phyloP scores from a whole-genome alignment of 2,113 vertebrate species.

The Orientallactaga bullata region DNA sequence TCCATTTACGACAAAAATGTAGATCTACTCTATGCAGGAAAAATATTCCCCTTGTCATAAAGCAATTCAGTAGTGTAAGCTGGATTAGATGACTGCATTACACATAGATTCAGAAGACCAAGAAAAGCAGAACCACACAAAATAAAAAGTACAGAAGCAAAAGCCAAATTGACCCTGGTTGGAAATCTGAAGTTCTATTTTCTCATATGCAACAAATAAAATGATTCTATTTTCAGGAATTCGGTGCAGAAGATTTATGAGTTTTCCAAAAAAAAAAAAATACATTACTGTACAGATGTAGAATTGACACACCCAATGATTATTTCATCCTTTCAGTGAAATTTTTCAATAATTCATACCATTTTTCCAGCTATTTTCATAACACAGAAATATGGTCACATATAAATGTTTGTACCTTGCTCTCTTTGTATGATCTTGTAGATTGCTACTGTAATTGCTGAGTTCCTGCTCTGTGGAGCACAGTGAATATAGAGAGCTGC shows the following conservation, averaged over 20 bases:
- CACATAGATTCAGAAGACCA: not conserved
- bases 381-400: constrained; percentile 64
- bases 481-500: constrained; percentile 28
- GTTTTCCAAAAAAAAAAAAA: not conserved
- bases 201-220: not conserved
- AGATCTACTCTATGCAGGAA: not conserved
- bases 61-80: not conserved
- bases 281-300: not conserved
- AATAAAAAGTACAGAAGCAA: not conserved
- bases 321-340: constrained; percentile 37
- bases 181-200: constrained; percentile 25
- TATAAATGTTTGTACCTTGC: constrained; percentile 49
- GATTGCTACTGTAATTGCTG: constrained; percentile 69
- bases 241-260: not conserved
- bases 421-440: constrained; percentile 38
- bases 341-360: constrained; percentile 66
- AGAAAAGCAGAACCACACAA: not conserved
- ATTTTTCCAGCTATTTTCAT: constrained; percentile 68
- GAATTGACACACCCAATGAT: not conserved
- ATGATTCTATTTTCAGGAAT: not conserved
- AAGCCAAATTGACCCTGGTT: not conserved
- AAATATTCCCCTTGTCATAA: not conserved
- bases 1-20: not conserved
- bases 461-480: constrained; percentile 58
- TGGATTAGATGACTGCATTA: not conserved